Evolutionary conservation across 2,888 invertebrate species (phyloP).

Genomic region (Branchipolynoe longqiensis): DNA sequence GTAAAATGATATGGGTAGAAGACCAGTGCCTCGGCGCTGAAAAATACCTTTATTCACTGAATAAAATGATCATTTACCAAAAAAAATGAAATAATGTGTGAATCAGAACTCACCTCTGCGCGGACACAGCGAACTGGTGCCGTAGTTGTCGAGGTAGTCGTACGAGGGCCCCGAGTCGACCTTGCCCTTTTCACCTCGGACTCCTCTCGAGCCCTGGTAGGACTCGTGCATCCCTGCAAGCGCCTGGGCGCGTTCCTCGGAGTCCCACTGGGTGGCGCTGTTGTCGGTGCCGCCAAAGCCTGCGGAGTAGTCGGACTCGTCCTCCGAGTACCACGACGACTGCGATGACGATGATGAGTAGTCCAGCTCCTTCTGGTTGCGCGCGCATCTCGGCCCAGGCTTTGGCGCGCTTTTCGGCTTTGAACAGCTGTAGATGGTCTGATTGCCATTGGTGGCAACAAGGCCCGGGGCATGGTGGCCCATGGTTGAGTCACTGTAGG

Average conservation of each 20-base stretch:
- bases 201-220: slow-evolving; percentile 7
- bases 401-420: no score
- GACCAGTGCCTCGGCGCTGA: no score
- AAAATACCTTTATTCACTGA: no score
- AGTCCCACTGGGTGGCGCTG: not conserved
- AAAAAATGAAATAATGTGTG: not conserved
- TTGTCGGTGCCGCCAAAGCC: not conserved
- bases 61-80: not conserved
- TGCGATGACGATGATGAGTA: no score
- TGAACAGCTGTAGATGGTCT: not conserved
- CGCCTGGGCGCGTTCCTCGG: no score
- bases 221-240: no score
- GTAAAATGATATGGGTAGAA: no score
- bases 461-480: slow-evolving; percentile 33
- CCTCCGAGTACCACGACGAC: slow-evolving; percentile 38
- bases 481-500: slow-evolving; percentile 13
- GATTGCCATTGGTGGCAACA: not conserved
- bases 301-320: not conserved
- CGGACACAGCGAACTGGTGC: slow-evolving; percentile 32
- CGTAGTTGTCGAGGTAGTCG: slow-evolving; percentile 16
- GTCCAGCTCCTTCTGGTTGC: not conserved
- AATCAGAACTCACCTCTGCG: not conserved
- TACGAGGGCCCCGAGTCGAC: not conserved
- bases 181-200: not conserved
- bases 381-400: not conserved